Evolutionary conservation across 2,888 invertebrate species (phyloP).

Genomic region (Hydropsyche betteni): DNA sequence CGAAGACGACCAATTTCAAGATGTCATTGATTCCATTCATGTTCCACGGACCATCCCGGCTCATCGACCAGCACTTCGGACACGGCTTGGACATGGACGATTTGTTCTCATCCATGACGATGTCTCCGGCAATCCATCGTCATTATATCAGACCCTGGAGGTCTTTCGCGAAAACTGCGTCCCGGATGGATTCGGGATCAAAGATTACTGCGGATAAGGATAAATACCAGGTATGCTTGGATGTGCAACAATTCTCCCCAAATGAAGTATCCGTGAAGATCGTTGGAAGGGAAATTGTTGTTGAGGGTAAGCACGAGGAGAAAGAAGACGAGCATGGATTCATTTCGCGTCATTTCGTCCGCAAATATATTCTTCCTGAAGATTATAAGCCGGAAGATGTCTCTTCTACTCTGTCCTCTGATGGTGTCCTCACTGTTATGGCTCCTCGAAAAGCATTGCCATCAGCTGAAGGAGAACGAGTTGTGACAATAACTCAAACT

Average conservation of each 20-base stretch:
- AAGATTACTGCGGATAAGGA: constrained; percentile 53
- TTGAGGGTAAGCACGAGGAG: constrained; percentile 67
- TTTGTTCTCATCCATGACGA: constrained; percentile 57
- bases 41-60: constrained; percentile 55
- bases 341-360: constrained; percentile 61
- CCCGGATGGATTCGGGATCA: constrained; percentile 54
- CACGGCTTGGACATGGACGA: constrained; percentile 61
- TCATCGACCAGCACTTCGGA: constrained; percentile 63
- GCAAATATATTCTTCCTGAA: constrained; percentile 61
- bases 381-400: constrained; percentile 55
- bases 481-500: constrained; percentile 49
- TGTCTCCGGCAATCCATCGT: constrained; percentile 57
- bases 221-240: constrained; percentile 68
- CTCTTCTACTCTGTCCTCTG: constrained; percentile 56
- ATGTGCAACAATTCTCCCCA: constrained; percentile 75
- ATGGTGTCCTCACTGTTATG: constrained; percentile 55
- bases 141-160: constrained; percentile 55
- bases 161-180: constrained; percentile 49
- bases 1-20: background rate
- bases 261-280: constrained; percentile 75
- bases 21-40: background rate
- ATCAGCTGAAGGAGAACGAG: constrained; percentile 53
- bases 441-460: constrained; percentile 52
- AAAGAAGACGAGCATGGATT: constrained; percentile 62
- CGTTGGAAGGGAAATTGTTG: constrained; percentile 67